Evolutionary conservation across 2,113 vertebrate species (phyloP), one percentile per base, ranked within the genome.

Genomic region (Cephalopholis sonnerati): DNA sequence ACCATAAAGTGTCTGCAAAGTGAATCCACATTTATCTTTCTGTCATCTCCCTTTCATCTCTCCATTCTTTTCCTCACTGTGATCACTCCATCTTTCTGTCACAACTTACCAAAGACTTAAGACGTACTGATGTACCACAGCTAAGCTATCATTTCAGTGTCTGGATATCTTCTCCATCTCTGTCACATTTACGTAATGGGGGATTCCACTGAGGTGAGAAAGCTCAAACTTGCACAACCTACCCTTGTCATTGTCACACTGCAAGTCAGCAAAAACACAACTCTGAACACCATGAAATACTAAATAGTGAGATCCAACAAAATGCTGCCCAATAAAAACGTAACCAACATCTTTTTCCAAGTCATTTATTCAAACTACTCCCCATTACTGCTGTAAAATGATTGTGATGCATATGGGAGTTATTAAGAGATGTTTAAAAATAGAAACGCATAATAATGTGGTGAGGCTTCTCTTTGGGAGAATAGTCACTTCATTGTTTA

Each of bases 401-500:
- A 82, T 80, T 88, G 67, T 75, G 62, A 89, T 86, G 55, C 87
- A 90, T 63, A 85, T 91, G 86, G 83, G 79, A 90, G 78, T 86
- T 51, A 86, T 90, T 92, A 86, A 70, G 55, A 83, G 54, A 67
- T 48, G 64, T 46, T 71, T 86, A 68, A 86, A 91, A 86, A 91
- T 82, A 89, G 86, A 90, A 85, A 84, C 25, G 22, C 54, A 75
- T 82, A 74, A 85, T 83, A 74, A 89, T 75, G 84, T 51, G 81
- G 91, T 44, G 17, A 79, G 55, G 76, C 48, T 79, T 69, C 73
- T 76, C 67, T 87, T 78, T 57, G 41, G 61, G 65, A 87, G 67
- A 85, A 90, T 75, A 83, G 62, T 81, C 62, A 62, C 68, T 53
- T 90, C 69, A 86, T 90, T 89, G 85, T 92, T 92, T 82, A 83